Base-by-base conservation (phyloP, 2,888 invertebrate genomes). In the Cecidostiba fungosa region DNA sequence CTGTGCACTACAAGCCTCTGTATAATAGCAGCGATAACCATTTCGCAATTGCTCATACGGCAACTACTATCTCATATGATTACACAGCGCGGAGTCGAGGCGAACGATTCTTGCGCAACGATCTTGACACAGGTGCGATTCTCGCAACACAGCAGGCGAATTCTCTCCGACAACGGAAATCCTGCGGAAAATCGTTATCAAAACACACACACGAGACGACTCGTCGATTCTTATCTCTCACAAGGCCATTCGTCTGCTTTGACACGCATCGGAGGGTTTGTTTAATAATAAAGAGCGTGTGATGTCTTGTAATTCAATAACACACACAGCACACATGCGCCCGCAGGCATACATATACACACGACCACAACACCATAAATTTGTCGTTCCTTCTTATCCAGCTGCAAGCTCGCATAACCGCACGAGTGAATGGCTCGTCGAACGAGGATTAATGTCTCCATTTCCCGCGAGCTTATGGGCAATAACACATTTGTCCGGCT, bases 391-490 rank as follows among this genome's bases (percentile, higher is more conserved):
- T 26, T 19, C 54, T 59, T 59, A 59, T 59, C 54, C 66, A 66
- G 66, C 66, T 66, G 66, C 70, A 59, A 59, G 54, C 54, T 59
- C 54, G 54, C 54, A n/a, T 59, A 59, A 23, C 47, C 39, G n/a
- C n/a, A 8, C 54, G 54, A 59, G 59, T 82, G 85, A 82, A 82
- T 73, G 78, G 66, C 69, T 32, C 76, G 32, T 82, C 84, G 85
- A 83, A 84, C 82, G 74, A 84, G 85, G 81, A 87, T 86, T 86
- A 86, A 86, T 86, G 85, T 86, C 85, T 86, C 85, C 76, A 80
- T 83, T 80, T 82, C 79, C 83, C 78, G 66, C 76, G 77, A 69
- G 54, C 54, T 59, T 59, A 59, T 59, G 54, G 76, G 36, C 79
- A 79, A 79, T 76, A 66, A 66, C 29, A 74, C 82, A 23, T 32